These are phyloP conservation scores for Campodea augens DNA, from an alignment of 1,140 invertebrate species.

Conservation along the genomic window DNA sequence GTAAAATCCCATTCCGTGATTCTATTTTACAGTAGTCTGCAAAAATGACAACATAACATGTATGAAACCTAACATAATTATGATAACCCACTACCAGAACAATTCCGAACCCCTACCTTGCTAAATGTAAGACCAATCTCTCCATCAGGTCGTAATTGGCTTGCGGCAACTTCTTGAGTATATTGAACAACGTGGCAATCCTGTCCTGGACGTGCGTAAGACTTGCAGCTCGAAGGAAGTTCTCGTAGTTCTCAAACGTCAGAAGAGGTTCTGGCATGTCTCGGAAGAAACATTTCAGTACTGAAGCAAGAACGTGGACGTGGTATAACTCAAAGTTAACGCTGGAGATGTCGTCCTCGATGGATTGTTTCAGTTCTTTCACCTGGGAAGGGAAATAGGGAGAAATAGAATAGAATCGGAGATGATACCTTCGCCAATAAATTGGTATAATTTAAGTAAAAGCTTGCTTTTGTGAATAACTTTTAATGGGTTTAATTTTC, in stretches of 20 bases:
- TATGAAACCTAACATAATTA: conserved; percentile 3
- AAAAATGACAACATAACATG: conserved; percentile 5
- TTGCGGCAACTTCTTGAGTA: conserved; percentile 74
- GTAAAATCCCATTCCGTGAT: too few relatives aligned
- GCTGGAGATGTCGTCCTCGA: conserved; percentile 36
- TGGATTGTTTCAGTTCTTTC: neutral
- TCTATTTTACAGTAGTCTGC: too few relatives aligned
- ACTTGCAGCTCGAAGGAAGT: conserved; percentile 71
- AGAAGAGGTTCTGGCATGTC: conserved; percentile 84
- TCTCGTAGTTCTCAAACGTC: conserved; percentile 84
- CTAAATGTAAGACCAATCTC: conserved; percentile 79
- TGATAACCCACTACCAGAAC: neutral
- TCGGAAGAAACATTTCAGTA: conserved; percentile 79
- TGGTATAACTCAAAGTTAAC: conserved; percentile 49
- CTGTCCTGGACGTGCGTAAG: conserved; percentile 61
- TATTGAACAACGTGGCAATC: conserved; percentile 61
- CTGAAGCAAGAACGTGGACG: conserved; percentile 75
- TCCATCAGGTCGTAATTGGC: conserved; percentile 81
- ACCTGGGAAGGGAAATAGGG: too few relatives aligned
- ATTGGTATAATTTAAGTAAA: too few relatives aligned
- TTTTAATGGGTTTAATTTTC: too few relatives aligned
- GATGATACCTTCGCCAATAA: too few relatives aligned
- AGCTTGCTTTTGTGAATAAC: too few relatives aligned
- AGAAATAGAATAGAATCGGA: too few relatives aligned
- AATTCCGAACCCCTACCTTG: conserved; percentile 31